Percentiles rank a stretch among this genome's conserved stretches.
These are phyloP conservation scores for Enteromius paludinosus DNA, from an alignment of 2,797 vertebrate species.

Conservation along the genomic window DNA sequence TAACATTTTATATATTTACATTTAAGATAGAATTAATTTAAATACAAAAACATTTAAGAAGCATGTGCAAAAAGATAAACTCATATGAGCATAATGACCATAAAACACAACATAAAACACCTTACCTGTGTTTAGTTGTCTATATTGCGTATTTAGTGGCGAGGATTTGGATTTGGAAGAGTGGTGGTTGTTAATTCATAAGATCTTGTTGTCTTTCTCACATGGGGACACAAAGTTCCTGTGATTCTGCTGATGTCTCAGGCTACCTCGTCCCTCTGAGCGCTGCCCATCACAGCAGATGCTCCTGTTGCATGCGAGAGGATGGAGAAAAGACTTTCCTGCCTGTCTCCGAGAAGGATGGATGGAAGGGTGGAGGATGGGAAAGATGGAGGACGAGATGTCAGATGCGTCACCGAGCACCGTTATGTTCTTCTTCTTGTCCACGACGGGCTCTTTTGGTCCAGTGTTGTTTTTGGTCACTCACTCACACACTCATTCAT, in stretches of 20 bases:
- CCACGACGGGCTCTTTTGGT: not conserved
- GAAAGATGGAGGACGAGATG: conserved; percentile 73
- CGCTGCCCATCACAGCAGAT: conserved; percentile 9
- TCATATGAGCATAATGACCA: not conserved
- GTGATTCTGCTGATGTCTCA: not conserved
- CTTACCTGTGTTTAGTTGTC: conserved; percentile 28
- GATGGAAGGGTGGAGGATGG: conserved; percentile 37
- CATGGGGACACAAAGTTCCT: conserved; percentile 35
- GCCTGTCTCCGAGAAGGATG: conserved; percentile 42
- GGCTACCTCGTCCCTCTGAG: conserved; percentile 3
- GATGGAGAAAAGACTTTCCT: conserved; percentile 46
- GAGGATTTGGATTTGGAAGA: conserved; percentile 2
- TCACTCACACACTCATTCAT: conserved; percentile 47
- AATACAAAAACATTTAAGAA: too few relatives aligned
- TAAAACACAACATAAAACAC: not conserved
- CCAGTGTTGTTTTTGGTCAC: conserved; percentile 16
- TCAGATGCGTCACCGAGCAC: conserved; percentile 53
- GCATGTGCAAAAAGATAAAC: not conserved
- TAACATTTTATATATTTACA: not conserved
- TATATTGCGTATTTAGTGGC: not conserved
- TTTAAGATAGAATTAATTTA: not conserved
- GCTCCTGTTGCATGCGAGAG: conserved; percentile 48
- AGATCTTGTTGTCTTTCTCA: conserved; percentile 7
- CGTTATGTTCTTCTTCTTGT: conserved; percentile 19
- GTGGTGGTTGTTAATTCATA: not conserved